Evolutionary conservation across 2,797 vertebrate species (phyloP), one percentile per base, ranked within the genome.

Genomic region (Pseudochaenichthys georgianus): DNA sequence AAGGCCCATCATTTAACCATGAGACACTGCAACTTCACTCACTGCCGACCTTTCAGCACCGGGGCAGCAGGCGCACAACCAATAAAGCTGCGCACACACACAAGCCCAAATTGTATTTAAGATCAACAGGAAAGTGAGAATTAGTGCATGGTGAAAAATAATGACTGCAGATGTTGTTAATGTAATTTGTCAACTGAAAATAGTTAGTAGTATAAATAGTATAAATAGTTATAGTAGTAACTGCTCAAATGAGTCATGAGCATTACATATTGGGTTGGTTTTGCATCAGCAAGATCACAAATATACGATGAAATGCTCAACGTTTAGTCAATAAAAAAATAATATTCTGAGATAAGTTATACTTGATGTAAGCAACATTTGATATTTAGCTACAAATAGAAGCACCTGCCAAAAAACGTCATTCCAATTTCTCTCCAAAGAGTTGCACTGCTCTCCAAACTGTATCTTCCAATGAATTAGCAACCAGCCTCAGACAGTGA

Each of bases 1-100:
- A 74, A 73, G 68, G 67, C 77, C 87, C 88, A 92, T 93, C 87
- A 91, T 89, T 92, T 90, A 92, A 92, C 84, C 91, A 91, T 86
- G 87, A 93, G 89, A 91, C 86, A 85, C 72, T 81, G 65, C 75
- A 28, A 67, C 81, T 87, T 88, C 79, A 85, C 78, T 89, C 88
- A 89, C 63, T 75, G 82, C 55, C 46, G 13, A 77, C 73, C 69
- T 80, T 63, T 84, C 84, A 65, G 65, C 84, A 38, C 19, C 8
- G 41, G 70, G 77, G 73, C 70, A 73, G 5, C 48, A 1, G 0
- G 21, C 66, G 70, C 51, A 60, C 66, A 68, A 13, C 9, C 34
- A 34, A 19, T 53, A 48, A 51, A 52, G 43, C 38, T 31, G 19
- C 19, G 16, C n/a, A 16, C 59, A 64, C 48, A 64, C 52, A 58